Conservation (phyloP, 2,888 invertebrate species). For the Agapostemon virescens region DNA sequence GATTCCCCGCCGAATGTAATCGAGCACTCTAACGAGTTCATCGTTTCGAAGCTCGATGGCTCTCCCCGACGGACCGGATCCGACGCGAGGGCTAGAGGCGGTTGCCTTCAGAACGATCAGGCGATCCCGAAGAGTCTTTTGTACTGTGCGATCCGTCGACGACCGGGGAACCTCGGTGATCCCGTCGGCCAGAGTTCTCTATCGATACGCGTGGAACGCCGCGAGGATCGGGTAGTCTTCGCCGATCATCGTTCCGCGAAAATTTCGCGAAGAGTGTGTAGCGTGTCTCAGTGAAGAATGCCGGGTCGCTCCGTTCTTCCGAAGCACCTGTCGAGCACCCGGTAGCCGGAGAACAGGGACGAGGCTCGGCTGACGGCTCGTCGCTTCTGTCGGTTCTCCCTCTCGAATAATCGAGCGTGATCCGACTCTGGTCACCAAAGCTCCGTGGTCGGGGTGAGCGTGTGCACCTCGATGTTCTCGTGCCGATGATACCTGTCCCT, state of each 20-base stretch:
- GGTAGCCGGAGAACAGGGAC: slow-evolving; percentile 69
- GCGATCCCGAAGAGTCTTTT: neutral
- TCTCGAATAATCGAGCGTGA: slow-evolving; percentile 60
- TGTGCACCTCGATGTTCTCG: slow-evolving; percentile 84
- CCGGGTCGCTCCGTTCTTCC: slow-evolving; percentile 8
- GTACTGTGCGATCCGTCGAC: neutral
- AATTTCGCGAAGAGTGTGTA: too few species aligned
- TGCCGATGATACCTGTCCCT: slow-evolving; percentile 74
- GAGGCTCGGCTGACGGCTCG: slow-evolving; percentile 73
- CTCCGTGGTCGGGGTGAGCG: slow-evolving; percentile 84
- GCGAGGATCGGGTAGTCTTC: neutral
- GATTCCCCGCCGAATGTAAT: slow-evolving; percentile 11
- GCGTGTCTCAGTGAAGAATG: neutral
- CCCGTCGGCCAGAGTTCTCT: too few species aligned
- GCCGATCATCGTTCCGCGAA: neutral
- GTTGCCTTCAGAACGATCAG: neutral
- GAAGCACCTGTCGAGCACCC: slow-evolving; percentile 45
- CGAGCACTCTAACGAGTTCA: slow-evolving; percentile 11
- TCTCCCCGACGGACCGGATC: slow-evolving; percentile 52
- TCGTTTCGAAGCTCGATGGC: slow-evolving; percentile 17
- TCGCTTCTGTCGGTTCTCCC: slow-evolving; percentile 52
- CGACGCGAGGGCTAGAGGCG: slow-evolving; percentile 10
- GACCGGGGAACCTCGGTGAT: too few species aligned
- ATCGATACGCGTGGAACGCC: neutral
- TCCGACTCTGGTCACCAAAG: slow-evolving; percentile 84